Base-by-base conservation (phyloP, 2,888 invertebrate species). In the Piscicola geometra region DNA sequence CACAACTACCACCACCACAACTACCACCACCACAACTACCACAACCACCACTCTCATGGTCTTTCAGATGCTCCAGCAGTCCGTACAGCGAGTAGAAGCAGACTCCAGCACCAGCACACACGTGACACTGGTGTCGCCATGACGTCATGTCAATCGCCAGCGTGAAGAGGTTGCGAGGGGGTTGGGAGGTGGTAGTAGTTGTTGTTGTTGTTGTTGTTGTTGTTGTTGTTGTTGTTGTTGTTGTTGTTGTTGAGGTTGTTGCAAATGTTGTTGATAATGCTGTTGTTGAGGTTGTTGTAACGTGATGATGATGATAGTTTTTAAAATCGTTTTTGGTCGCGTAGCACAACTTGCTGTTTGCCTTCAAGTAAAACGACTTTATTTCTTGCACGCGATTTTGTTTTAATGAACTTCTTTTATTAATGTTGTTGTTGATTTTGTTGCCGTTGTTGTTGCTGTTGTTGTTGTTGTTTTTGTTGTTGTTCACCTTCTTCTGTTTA, bases 31-130 rank as follows among this genome's bases (percentile, higher is more conserved):
- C 33, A 25, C 66, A 68, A 12, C 28, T 35, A 41, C 25, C 56
- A 80, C 0, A 83, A 82, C 28, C 79, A 79, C 67, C 81, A 80
- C 21, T 25, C 21, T 77, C 73, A 64, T 56, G 56, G 41, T 36
- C 66, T 28, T n/a, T 28, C 25, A 73, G 56, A 33, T 77, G 77
- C 12, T 69, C 68, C 9, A 66, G 41, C 12, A 77, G 41, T 28
- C 76, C 76, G 41, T 78, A 75, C 5, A 70, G 3, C 25, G 69
- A 74, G 60, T 67, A 72, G 50, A 77, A 77, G n/a, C 9, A 18
- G 32, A 3, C 1, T 18, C 70, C 30, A 52, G 72, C 75, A 21
- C 56, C 32, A 21, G 76, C 56, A 47, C 77, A 77, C n/a, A 47
- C 18, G 12, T 52, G 47, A 9, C 52, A 28, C 60, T 56, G 9